phyloP scores from a whole-genome alignment of 2,113 vertebrate genomes.

The Hippocampus barbouri region DNA sequence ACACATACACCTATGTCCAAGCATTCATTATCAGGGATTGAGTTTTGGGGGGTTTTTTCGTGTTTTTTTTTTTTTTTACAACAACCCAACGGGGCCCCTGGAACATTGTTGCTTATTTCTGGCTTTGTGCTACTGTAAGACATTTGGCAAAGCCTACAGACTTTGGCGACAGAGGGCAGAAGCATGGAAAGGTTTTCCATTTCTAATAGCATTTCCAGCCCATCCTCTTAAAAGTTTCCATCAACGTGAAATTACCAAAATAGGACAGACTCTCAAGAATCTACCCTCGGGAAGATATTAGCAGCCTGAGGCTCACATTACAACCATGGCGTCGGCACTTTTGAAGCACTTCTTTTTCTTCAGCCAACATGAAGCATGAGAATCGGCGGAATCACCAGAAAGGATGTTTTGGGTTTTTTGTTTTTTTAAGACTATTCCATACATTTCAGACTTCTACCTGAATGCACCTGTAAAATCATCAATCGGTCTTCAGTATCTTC shows the following conservation, averaged over 20 bases:
- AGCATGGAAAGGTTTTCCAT: conserved; percentile 29
- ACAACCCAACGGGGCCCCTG: conserved; percentile 34
- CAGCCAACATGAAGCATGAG: conserved; percentile 5
- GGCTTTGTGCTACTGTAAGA: conserved; percentile 34
- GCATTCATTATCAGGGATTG: conserved; percentile 52
- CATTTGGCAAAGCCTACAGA: conserved; percentile 22
- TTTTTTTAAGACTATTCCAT: neutral
- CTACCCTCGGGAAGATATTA: neutral
- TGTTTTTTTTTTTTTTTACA: conserved; percentile 29
- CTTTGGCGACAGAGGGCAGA: conserved; percentile 36
- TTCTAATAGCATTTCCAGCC: conserved; percentile 23
- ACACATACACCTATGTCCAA: conserved; percentile 24
- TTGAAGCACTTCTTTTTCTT: conserved; percentile 11
- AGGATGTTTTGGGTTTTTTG: neutral
- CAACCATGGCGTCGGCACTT: conserved; percentile 24
- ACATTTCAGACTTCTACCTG: conserved; percentile 5
- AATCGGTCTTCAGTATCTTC: neutral
- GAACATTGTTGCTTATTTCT: conserved; percentile 56
- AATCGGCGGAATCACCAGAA: conserved; percentile 11
- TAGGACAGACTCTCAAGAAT: conserved; percentile 12
- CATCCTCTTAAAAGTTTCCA: conserved; percentile 18
- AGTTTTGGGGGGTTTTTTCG: conserved; percentile 52
- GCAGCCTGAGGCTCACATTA: conserved; percentile 19
- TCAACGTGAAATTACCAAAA: conserved; percentile 36
- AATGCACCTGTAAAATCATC: conserved; percentile 6